Base-by-base conservation (phyloP, 2,113 vertebrate species). In the Glareola pratincola region DNA sequence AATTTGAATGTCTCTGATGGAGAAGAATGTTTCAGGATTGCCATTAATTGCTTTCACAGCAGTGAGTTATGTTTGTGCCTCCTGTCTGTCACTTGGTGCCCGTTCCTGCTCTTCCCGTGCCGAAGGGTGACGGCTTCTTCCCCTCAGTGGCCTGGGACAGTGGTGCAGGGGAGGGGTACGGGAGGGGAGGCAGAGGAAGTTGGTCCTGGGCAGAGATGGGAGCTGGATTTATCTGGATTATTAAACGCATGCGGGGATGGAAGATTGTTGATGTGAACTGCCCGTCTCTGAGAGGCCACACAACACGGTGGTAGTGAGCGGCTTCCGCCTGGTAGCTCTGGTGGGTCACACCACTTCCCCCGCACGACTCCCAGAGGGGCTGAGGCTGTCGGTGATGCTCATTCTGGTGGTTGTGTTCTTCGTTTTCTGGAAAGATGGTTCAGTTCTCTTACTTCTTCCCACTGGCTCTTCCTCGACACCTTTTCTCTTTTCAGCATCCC, bases 1-100 rank as follows among this genome's bases (percentile, higher is more conserved):
- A 88, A 94, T 90, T 74, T 79, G 92, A 96, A 95, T 92, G 86
- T 91, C 90, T 95, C 68, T 84, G 82, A 45, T 71, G 36, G 87
- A 93, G 83, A 91, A 93, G 93, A 96, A 94, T 54, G 80, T 92
- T 94, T 90, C 76, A 26, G 67, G 91, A 93, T 64, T 90, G 81
- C 51, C 81, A 92, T 96, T 95, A 96, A 93, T 90, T 84, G 83
- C 90, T 94, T 94, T 95, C 85, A 71, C 90, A 95, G 89, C 85
- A 88, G 76, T 77, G 94, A 95, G 74, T 88, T 95, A 19, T 94
- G 91, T 96, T 95, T 94, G 91, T 85, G 89, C 91, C 82, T 95
- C 94, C 77, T 90, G 97, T 95, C 94, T 94, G 94, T 97, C 96
- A 90, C 91, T 94, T 2, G 8, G 43, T 85, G 79, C 79, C 53